Base-by-base conservation (phyloP, 2,113 vertebrate species). In the Caracal caracal region DNA sequence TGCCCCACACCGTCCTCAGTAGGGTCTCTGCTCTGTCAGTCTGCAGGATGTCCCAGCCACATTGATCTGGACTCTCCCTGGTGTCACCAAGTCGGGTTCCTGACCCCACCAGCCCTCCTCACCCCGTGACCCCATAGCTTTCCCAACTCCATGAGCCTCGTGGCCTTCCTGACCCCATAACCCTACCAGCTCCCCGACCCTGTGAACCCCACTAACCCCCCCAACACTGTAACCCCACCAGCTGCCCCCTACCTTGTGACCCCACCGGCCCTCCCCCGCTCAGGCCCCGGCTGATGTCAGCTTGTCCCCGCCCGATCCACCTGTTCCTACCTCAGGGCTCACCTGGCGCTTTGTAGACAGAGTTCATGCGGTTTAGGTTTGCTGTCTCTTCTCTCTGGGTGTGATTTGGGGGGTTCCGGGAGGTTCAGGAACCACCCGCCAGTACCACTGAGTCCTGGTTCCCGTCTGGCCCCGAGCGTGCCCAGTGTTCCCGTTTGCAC, bases 81-180 rank as follows among this genome's bases (percentile, higher is more conserved):
- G 9, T 12, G 10, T 47, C 43, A 86, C 11, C 4, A 47, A 35
- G 30, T 28, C 2, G 0, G 22, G 13, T 1, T 17, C 2, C 6
- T 16, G 28, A 33, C 12, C 5, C 28, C 15, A 16, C 5, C 26
- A 15, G 49, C 30, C 11, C 28, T 35, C 43, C 7, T 43, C 43
- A 19, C 20, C 11, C 33, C 13, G 40, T 40, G 6, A 66, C 2
- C 13, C 28, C 63, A 33, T 28, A 11, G 20, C 13, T 4, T 17
- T 3, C 20, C 15, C 43, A 8, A 43, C 28, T 1, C 12, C 12
- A 28, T 13, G 61, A 65, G 26, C 28, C 17, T 6, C 30, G 5
- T 16, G 19, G 43, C 43, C 16, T 22, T 49, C 43, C 5, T 0
- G 13, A 15, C 12, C 11, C 33, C 3, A n/a, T n/a, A 30, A 63